These are phyloP conservation scores for Montipora sp. DNA, from an alignment of 64 coral and sea anemone genomes.

Conservation along the genomic window DNA sequence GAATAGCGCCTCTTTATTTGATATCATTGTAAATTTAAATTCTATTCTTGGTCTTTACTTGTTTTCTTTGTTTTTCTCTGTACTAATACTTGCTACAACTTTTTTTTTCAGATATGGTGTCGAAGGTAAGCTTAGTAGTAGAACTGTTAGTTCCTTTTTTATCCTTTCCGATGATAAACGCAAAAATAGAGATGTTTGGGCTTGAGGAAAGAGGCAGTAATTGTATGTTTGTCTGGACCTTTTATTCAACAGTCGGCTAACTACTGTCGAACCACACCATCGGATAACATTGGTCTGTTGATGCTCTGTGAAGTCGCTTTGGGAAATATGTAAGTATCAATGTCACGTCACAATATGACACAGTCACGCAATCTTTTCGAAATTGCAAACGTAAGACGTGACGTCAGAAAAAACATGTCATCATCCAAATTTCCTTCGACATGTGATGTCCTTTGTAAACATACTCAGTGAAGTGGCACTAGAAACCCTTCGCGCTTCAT, in stretches of 20 bases:
- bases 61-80: not conserved
- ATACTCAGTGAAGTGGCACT: no score
- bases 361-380: not conserved
- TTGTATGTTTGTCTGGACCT: not conserved
- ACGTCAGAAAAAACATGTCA: not conserved
- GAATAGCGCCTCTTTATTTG: no score
- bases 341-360: not conserved
- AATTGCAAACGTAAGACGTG: not conserved
- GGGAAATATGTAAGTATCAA: slow-evolving; percentile 96
- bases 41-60: not conserved
- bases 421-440: no score
- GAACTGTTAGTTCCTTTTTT: not conserved
- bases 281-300: slow-evolving; percentile 89
- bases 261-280: slow-evolving; percentile 87
- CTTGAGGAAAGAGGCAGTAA: not conserved
- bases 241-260: slow-evolving; percentile 79
- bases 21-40: not conserved
- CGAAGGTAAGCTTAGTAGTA: slow-evolving; percentile 67
- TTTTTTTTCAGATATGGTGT: slow-evolving; percentile 86
- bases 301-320: slow-evolving; percentile 98
- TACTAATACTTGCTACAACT: no score
- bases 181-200: not conserved
- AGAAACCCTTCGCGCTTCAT: no score
- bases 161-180: not conserved
- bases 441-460: no score